Evolutionary conservation across 2,113 vertebrate genomes (phyloP).

Genomic region (human (Homo sapiens)): GRCh38 chr9:32594001-32594500

Average conservation of each 20-base stretch:
- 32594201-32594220: background rate
- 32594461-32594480: too few relatives aligned
- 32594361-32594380: too few relatives aligned
- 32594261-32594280: background rate
- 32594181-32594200: background rate
- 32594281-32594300: background rate
- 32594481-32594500: too few relatives aligned
- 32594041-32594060: background rate
- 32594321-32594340: too few relatives aligned
- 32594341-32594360: too few relatives aligned
- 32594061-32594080: background rate
- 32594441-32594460: too few relatives aligned
- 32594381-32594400: too few relatives aligned
- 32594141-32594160: background rate
- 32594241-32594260: background rate
- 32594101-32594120: background rate
- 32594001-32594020: background rate
- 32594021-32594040: background rate
- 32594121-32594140: background rate
- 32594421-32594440: too few relatives aligned
- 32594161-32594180: background rate
- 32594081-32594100: background rate
- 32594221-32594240: background rate
- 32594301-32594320: too few relatives aligned
- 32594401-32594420: too few relatives aligned